These are phyloP conservation scores for Xiphorhynchus elegans DNA, from an alignment of 2,113 vertebrate genomes.

Conservation along the genomic window DNA sequence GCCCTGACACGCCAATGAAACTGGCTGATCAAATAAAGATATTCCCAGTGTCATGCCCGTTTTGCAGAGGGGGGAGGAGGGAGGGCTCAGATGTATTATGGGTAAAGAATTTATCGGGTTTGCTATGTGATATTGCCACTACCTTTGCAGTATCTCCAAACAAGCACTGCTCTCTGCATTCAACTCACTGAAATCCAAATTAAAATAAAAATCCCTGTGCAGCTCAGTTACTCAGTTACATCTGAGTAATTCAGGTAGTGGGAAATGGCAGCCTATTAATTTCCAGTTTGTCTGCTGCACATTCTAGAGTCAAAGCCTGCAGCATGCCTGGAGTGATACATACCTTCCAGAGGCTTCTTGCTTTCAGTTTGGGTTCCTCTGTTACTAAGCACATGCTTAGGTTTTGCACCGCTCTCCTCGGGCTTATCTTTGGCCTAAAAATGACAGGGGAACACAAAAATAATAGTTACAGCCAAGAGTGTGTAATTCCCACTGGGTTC, in stretches of 20 bases:
- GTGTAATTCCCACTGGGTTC: not conserved
- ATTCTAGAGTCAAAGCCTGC: not conserved
- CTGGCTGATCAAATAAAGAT: not conserved
- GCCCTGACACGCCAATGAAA: not conserved
- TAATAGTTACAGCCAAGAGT: not conserved
- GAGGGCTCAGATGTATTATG: not conserved
- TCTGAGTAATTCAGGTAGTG: constrained; percentile 2
- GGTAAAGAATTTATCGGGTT: not conserved
- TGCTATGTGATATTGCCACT: not conserved
- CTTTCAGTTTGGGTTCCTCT: constrained; percentile 72
- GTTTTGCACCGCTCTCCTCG: constrained; percentile 75
- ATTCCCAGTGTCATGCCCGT: not conserved
- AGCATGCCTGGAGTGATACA: not conserved
- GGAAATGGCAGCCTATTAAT: constrained; percentile 10
- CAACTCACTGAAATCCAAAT: not conserved
- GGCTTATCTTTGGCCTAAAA: constrained; percentile 78
- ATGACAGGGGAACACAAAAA: not conserved
- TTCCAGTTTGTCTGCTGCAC: not conserved
- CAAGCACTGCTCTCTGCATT: not conserved
- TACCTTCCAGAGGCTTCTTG: constrained; percentile 72
- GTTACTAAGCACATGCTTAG: constrained; percentile 60
- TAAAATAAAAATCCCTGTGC: not conserved
- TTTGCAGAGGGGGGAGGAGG: not conserved
- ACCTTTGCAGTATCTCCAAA: not conserved
- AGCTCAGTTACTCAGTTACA: not conserved